Evolutionary conservation across 2,888 invertebrate genomes (phyloP).

Genomic region (Ceraclea dissimilis): DNA sequence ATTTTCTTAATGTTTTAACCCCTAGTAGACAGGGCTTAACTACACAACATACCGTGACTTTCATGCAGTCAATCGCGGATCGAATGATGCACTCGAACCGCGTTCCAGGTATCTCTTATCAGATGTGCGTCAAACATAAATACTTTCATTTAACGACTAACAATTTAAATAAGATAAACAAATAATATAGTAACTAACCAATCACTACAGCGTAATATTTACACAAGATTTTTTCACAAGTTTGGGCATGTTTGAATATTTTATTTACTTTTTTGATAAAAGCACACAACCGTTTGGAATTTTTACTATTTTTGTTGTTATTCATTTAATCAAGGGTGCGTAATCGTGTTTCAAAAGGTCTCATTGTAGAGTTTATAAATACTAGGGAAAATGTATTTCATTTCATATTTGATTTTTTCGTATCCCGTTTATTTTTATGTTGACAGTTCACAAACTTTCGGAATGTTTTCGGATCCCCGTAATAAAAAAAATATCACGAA

Average conservation of each 20-base stretch:
- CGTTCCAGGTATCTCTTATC: background rate
- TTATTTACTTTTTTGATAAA: conserved; percentile 21
- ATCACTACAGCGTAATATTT: conserved; percentile 10
- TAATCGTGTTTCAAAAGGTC: conserved; percentile 24
- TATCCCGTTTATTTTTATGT: background rate
- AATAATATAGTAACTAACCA: too few relatives aligned
- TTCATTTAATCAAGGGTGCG: conserved; percentile 27
- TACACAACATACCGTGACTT: too few relatives aligned
- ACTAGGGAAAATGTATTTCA: conserved; percentile 10
- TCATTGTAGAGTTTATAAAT: conserved; percentile 19
- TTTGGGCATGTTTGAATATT: conserved; percentile 5
- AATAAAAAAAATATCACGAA: conserved; percentile 50
- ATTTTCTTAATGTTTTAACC: too few relatives aligned
- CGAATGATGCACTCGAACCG: background rate
- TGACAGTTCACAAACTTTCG: background rate
- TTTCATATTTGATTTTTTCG: conserved; percentile 4
- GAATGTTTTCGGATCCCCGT: conserved; percentile 47
- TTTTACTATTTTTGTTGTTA: conserved; percentile 24
- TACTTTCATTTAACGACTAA: background rate
- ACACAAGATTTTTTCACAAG: background rate
- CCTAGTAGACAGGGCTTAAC: too few relatives aligned
- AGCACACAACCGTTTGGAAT: conserved; percentile 27
- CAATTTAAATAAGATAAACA: too few relatives aligned
- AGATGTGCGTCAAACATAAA: background rate
- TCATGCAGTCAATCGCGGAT: background rate